phyloP scores from a whole-genome alignment of 2,888 invertebrate genomes.

The Atethmia centrago region DNA sequence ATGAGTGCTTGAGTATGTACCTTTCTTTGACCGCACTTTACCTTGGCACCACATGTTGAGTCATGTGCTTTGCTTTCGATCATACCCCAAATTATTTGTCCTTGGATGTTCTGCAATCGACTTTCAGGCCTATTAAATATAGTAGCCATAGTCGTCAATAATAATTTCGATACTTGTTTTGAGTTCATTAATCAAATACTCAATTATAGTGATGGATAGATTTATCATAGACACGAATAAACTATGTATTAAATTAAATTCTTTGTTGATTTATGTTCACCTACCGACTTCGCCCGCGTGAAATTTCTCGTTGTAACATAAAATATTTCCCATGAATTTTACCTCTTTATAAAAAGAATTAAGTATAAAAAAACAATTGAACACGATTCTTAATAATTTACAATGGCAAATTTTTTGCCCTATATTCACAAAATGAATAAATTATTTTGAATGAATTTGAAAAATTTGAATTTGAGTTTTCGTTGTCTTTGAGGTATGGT shows the following conservation, averaged over 20 bases:
- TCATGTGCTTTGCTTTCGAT: conserved; percentile 34
- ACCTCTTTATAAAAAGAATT: not conserved
- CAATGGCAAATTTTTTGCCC: not conserved
- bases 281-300: not conserved
- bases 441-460: too few species aligned
- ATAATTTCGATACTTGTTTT: conserved; percentile 2
- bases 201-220: not conserved
- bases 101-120: conserved; percentile 42
- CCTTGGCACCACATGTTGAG: conserved; percentile 40
- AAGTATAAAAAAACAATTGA: not conserved
- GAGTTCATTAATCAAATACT: conserved; percentile 13
- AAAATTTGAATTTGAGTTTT: too few species aligned
- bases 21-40: conserved; percentile 46
- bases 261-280: not conserved
- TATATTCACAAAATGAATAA: too few species aligned
- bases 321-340: too few species aligned
- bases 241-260: not conserved
- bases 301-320: not conserved
- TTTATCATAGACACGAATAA: not conserved
- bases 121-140: conserved; percentile 9
- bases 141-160: not conserved
- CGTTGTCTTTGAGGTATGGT: not conserved
- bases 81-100: conserved; percentile 33
- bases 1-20: not conserved
- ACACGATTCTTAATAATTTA: not conserved